Percentiles rank a stretch among this genome's conserved stretches.
Conservation (phyloP, 2,113 vertebrate genomes). For the Phaethornis superciliosus region DNA sequence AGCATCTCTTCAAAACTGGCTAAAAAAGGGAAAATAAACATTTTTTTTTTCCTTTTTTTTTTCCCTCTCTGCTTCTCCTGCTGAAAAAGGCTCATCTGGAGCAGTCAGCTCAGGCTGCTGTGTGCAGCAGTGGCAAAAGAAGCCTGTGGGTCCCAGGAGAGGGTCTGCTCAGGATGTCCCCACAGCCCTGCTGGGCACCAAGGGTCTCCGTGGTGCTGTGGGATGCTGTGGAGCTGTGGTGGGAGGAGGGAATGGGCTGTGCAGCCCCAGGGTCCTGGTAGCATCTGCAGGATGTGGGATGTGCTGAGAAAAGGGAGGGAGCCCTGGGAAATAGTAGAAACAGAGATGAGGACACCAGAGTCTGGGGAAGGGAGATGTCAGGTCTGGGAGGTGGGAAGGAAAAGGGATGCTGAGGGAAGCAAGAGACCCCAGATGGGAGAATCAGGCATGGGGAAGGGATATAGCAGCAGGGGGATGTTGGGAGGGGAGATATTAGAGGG, state of each 20-base stretch:
- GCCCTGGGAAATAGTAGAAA: background rate
- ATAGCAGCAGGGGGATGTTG: accelerated
- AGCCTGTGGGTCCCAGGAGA: background rate
- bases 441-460: accelerated
- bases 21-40: background rate
- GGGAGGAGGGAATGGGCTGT: background rate
- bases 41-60: background rate
- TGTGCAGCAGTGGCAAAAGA: accelerated
- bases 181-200: accelerated
- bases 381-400: background rate
- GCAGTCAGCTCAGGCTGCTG: background rate
- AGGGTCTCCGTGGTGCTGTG: accelerated
- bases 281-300: background rate
- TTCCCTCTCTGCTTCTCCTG: background rate
- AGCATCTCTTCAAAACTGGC: background rate
- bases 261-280: accelerated
- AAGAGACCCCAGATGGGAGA: accelerated
- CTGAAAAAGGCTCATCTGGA: background rate
- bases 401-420: background rate
- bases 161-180: background rate
- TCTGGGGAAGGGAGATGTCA: background rate
- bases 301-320: background rate
- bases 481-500: background rate
- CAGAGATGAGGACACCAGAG: background rate
- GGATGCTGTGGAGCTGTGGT: accelerated